Base-by-base conservation (phyloP, 2,113 vertebrate genomes). In the Trematomus loennbergii region DNA sequence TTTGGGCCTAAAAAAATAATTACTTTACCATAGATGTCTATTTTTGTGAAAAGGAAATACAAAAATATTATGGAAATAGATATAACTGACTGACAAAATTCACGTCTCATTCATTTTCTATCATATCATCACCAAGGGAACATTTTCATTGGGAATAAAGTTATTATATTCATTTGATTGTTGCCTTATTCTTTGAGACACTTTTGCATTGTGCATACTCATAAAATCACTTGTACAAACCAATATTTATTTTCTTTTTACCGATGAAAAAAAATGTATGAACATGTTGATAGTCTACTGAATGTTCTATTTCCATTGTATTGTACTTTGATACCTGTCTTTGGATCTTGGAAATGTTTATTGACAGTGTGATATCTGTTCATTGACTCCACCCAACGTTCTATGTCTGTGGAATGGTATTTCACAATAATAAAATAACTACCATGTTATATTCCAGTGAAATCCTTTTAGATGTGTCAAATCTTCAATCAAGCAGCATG, bases 381-480 rank as follows among this genome's bases (percentile, higher is more conserved):
- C 82, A 91, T 84, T 63, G 74, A 86, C 81, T 87, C 79, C 73
- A 89, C 81, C 83, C 49, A 58, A 89, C 91, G 87, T 91, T 87
- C 78, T 89, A 75, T 93, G 92, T 92, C 79, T 88, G 88, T 95
- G 92, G 79, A 86, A 89, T 75, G 75, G 79, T 93, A 86, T 91
- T 88, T 93, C 83, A 91, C 78, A 91, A 82, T 22, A 94, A 94
- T 95, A 94, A 95, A 93, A 81, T 49, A 63, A 66, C 20, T 20
- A 84, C 66, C 20, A 20, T 3, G 29, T 49, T 8, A 18, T 29
- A n/a, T 59, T 62, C 72, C 12, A 4, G 3, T 29, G 43, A 63
- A 80, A 48, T 29, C 0, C 36, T 71, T 65, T 62, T 46, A 0
- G 0, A 45, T 66, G 29, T 7, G 15, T 66, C 43, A 59, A 58